phyloP scores from a whole-genome alignment of 2,888 invertebrate species.

The Schrankia costaestrigalis region DNA sequence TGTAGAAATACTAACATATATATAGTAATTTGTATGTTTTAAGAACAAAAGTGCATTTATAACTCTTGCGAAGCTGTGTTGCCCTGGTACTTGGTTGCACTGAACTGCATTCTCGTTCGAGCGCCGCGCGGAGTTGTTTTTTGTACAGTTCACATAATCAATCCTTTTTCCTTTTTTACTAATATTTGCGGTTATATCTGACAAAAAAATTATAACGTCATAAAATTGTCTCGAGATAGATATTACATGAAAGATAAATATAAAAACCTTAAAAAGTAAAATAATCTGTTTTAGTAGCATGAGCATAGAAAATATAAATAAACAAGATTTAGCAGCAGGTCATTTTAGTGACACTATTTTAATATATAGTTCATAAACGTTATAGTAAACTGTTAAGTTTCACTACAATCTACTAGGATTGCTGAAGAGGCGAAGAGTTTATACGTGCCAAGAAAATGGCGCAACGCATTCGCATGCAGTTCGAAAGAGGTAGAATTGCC shows the following conservation, averaged over 20 bases:
- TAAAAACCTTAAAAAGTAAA: too few species aligned
- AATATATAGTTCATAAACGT: too few species aligned
- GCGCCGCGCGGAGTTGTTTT: constrained; percentile 18
- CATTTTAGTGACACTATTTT: too few species aligned
- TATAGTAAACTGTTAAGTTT: constrained; percentile 50
- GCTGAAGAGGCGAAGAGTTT: constrained; percentile 52
- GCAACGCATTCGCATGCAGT: constrained; percentile 63
- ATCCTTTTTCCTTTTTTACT: too few species aligned
- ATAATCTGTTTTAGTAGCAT: too few species aligned
- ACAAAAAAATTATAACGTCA: too few species aligned
- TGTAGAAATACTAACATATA: not conserved
- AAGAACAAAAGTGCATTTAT: constrained; percentile 43
- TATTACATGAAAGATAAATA: too few species aligned
- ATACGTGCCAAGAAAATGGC: constrained; percentile 55
- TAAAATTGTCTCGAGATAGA: too few species aligned
- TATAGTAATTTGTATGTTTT: constrained; percentile 1
- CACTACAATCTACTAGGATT: constrained; percentile 61
- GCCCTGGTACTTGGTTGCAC: constrained; percentile 66
- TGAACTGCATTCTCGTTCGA: constrained; percentile 55
- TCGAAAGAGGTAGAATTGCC: constrained; percentile 36
- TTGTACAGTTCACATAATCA: too few species aligned
- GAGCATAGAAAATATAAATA: too few species aligned
- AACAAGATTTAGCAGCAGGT: too few species aligned
- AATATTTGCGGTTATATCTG: too few species aligned
- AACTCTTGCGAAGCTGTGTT: constrained; percentile 44